phyloP scores from a whole-genome alignment of 2,888 invertebrate species.

The Drosophila nr. fundita region DNA sequence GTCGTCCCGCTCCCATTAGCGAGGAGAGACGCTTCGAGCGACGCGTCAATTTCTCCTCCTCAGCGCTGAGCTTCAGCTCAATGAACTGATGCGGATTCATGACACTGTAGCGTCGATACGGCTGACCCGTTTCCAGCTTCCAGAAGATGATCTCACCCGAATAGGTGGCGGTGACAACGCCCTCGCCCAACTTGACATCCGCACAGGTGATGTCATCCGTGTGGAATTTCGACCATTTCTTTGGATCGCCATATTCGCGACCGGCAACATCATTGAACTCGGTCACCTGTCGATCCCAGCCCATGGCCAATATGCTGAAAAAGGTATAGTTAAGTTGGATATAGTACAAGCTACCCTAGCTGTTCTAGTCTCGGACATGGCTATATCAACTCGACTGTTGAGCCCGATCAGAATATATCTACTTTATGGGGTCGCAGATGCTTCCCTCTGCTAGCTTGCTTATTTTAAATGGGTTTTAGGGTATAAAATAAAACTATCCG shows the following conservation, averaged over 20 bases:
- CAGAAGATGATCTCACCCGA: slow-evolving; percentile 93
- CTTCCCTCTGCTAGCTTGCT: not conserved
- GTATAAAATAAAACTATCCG: not conserved
- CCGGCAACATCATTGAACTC: slow-evolving; percentile 88
- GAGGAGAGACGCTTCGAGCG: slow-evolving; percentile 44
- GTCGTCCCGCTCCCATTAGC: not conserved
- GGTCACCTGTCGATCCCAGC: slow-evolving; percentile 91
- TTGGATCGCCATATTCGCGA: slow-evolving; percentile 87
- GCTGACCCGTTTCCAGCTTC: slow-evolving; percentile 93
- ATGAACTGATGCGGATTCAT: slow-evolving; percentile 83
- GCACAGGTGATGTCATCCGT: slow-evolving; percentile 91
- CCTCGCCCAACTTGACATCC: slow-evolving; percentile 88
- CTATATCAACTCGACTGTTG: not conserved
- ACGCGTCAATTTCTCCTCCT: slow-evolving; percentile 44
- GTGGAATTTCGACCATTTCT: slow-evolving; percentile 90
- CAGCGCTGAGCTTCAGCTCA: slow-evolving; percentile 69
- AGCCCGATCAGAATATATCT: not conserved
- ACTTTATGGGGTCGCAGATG: no score
- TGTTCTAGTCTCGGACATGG: not conserved
- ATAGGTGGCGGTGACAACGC: slow-evolving; percentile 90
- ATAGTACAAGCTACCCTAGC: not conserved
- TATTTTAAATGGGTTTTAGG: not conserved
- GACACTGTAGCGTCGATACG: slow-evolving; percentile 86
- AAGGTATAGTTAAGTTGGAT: no score
- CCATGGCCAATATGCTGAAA: slow-evolving; percentile 91